A percentile compares a stretch with the other conserved stretches of the same genome.
Evolutionary conservation across 2,113 vertebrate genomes (phyloP).

Genomic region (Microcebus griseorufus): DNA sequence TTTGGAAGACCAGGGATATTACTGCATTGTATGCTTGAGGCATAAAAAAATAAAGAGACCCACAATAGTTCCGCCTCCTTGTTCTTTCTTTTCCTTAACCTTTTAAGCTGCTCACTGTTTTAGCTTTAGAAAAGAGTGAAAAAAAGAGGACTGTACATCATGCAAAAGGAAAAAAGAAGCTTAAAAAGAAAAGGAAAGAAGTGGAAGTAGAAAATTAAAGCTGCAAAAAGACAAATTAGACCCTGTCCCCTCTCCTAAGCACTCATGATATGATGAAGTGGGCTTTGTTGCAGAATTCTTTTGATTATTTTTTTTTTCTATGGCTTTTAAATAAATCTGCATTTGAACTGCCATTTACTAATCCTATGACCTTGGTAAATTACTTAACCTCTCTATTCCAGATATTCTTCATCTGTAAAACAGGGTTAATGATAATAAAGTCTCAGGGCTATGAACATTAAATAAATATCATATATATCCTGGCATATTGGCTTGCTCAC

Average conservation of each 20-base stretch:
- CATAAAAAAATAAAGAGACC: neutral
- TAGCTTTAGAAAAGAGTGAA: neutral
- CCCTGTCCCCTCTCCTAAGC: neutral
- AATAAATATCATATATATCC: neutral
- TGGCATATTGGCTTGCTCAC: neutral
- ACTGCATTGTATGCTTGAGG: neutral
- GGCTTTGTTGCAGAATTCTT: constrained; percentile 37
- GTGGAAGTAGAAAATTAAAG: neutral
- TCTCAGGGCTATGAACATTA: neutral
- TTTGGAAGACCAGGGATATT: neutral
- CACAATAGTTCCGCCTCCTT: neutral
- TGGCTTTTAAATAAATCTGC: constrained; percentile 4
- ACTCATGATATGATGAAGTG: neutral
- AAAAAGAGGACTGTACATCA: neutral
- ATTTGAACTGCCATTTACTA: constrained; percentile 48
- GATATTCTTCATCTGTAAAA: neutral
- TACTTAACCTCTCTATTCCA: constrained; percentile 47
- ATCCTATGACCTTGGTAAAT: constrained; percentile 44
- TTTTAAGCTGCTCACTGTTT: constrained; percentile 16
- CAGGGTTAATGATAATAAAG: neutral
- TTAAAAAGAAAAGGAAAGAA: neutral
- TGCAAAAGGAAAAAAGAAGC: neutral
- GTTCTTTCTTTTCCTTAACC: neutral
- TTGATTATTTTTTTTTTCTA: neutral
- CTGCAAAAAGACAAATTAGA: constrained; percentile 21